These are phyloP conservation scores for Norana najaformis DNA, from an alignment of 2,888 invertebrate species.

Conservation along the genomic window DNA sequence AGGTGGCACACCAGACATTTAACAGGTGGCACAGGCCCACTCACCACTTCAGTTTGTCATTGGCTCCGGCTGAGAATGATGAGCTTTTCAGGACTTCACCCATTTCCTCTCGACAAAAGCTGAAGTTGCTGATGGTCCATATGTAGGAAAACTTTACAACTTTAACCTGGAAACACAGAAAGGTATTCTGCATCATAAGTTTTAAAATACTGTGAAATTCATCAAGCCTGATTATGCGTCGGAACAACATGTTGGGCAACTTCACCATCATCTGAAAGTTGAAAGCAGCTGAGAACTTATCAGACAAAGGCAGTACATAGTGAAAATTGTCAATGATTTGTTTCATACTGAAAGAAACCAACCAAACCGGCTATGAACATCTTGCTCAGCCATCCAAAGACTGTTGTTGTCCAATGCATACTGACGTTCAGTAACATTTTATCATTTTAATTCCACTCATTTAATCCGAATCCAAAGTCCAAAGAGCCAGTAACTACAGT, in stretches of 20 bases:
- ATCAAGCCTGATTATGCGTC: neutral
- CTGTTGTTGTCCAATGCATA: neutral
- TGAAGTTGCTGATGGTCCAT: conserved; percentile 99
- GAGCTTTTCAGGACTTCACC: conserved; percentile 99
- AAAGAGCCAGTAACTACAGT: neutral
- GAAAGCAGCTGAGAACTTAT: neutral
- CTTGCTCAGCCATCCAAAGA: neutral
- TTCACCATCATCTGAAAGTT: neutral
- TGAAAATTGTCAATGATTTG: neutral
- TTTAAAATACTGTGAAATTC: neutral
- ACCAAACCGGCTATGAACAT: conserved; percentile 1
- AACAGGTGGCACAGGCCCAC: neutral
- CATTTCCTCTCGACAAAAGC: conserved; percentile 99
- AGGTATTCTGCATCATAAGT: neutral
- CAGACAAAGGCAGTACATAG: neutral
- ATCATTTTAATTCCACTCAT: neutral
- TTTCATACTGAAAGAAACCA: neutral
- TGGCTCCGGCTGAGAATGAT: conserved; percentile 98
- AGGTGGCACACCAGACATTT: neutral
- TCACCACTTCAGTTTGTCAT: conserved; percentile 98
- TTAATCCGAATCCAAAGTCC: neutral
- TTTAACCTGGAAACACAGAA: conserved; percentile 78
- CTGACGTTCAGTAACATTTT: neutral
- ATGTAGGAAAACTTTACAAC: conserved; percentile 99
- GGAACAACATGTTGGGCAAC: neutral